These are phyloP conservation scores for Meloe dianella DNA, from an alignment of 2,888 invertebrate species.

Conservation along the genomic window DNA sequence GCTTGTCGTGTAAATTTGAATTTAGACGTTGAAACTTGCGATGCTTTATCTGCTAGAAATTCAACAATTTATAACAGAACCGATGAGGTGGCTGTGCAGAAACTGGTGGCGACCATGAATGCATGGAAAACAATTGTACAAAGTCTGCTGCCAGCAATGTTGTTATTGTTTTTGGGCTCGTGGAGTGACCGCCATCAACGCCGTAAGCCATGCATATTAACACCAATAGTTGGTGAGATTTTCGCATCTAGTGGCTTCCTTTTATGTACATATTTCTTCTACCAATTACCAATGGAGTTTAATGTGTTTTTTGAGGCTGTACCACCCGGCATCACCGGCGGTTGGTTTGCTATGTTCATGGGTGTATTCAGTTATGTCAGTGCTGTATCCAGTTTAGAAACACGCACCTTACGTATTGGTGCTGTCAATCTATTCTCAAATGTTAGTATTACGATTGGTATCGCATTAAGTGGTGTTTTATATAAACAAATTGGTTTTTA, in stretches of 20 bases:
- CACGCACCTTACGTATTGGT: constrained; percentile 67
- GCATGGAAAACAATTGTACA: constrained; percentile 64
- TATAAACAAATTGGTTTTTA: constrained; percentile 61
- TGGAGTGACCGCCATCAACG: constrained; percentile 68
- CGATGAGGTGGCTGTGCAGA: constrained; percentile 56
- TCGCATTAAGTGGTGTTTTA: constrained; percentile 61
- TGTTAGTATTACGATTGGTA: constrained; percentile 62
- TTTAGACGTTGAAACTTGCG: constrained; percentile 72
- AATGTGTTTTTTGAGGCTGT: constrained; percentile 63
- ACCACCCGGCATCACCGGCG: constrained; percentile 63
- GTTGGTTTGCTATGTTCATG: constrained; percentile 65
- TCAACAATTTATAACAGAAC: constrained; percentile 68
- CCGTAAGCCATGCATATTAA: constrained; percentile 65
- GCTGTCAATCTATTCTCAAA: constrained; percentile 64
- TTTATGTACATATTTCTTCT: constrained; percentile 63
- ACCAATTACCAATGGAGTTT: constrained; percentile 63
- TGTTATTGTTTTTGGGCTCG: constrained; percentile 66
- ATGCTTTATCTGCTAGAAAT: constrained; percentile 73
- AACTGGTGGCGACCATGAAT: constrained; percentile 56
- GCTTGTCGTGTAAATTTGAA: constrained; percentile 80
- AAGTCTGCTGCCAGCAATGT: constrained; percentile 63
- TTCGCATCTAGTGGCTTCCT: constrained; percentile 62
- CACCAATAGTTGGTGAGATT: constrained; percentile 65
- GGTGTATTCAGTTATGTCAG: constrained; percentile 68
- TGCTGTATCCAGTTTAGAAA: constrained; percentile 63